A percentile compares a stretch with the other conserved stretches of the same genome.
Conservation (phyloP, 2,797 vertebrate genomes). For the Parambassis ranga region DNA sequence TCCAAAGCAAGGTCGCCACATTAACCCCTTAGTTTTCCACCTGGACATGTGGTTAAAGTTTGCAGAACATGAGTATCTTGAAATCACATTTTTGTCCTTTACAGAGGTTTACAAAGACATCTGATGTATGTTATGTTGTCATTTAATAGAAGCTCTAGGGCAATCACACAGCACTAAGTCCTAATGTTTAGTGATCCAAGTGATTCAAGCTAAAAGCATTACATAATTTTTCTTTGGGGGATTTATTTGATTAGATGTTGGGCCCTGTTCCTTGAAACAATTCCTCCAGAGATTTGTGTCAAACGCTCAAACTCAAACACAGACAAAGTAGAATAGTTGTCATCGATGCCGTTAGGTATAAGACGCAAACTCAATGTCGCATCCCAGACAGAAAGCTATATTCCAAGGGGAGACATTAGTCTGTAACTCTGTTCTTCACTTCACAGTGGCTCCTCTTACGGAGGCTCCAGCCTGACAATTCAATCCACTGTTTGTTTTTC, state of each 20-base stretch:
- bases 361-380: constrained; percentile 40
- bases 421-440: constrained; percentile 32
- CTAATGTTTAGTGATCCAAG: constrained; percentile 4
- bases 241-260: constrained; percentile 34
- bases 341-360: constrained; percentile 28
- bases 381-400: constrained; percentile 19
- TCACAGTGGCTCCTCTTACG: constrained; percentile 30
- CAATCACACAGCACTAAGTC: constrained; percentile 3
- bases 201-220: constrained; percentile 26
- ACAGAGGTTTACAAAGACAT: not conserved
- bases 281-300: constrained; percentile 24
- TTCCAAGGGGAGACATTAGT: constrained; percentile 42
- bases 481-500: constrained; percentile 39
- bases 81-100: constrained; percentile 5
- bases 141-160: constrained; percentile 11
- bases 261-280: not conserved
- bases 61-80: constrained; percentile 21
- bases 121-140: not conserved
- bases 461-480: constrained; percentile 45
- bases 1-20: constrained; percentile 57
- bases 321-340: constrained; percentile 30
- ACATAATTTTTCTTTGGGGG: constrained; percentile 25
- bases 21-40: constrained; percentile 21
- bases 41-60: constrained; percentile 55
- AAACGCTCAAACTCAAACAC: constrained; percentile 23